Percentiles rank a stretch among this genome's conserved stretches.
phyloP scores from a whole-genome alignment of 2,113 vertebrate genomes.

The Sapajus apella region DNA sequence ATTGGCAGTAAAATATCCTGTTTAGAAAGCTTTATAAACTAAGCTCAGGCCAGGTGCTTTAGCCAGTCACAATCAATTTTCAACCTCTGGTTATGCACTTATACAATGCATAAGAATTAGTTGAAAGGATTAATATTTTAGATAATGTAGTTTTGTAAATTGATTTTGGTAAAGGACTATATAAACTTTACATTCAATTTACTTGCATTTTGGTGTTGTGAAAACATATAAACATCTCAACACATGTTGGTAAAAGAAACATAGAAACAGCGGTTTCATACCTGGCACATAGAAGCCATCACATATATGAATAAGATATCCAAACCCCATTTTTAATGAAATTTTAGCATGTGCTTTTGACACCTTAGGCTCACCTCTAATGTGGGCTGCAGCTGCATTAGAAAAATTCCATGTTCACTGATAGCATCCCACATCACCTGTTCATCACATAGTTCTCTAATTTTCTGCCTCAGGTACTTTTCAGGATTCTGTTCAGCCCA shows the following conservation, averaged over 20 bases:
- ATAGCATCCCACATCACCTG: not conserved
- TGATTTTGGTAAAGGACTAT: not conserved
- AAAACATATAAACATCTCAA: slow-evolving; percentile 11
- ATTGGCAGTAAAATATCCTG: not conserved
- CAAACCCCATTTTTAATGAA: not conserved
- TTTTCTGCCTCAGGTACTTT: not conserved
- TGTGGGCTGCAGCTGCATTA: not conserved
- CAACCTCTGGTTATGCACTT: not conserved
- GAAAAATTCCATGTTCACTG: not conserved
- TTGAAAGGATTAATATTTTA: not conserved
- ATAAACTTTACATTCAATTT: not conserved
- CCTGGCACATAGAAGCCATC: not conserved
- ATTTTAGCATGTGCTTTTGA: not conserved
- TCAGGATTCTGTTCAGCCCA: not conserved
- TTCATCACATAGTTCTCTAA: not conserved
- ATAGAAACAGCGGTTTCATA: not conserved
- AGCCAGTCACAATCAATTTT: not conserved
- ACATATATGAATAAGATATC: not conserved
- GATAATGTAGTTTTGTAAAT: not conserved
- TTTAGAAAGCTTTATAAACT: not conserved
- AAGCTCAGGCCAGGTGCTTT: not conserved
- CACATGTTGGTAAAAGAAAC: not conserved
- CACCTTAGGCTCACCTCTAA: not conserved
- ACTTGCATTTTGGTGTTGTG: not conserved
- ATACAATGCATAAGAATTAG: not conserved